Conservation (phyloP, 2,888 invertebrate species). For the Conistra vaccinii region DNA sequence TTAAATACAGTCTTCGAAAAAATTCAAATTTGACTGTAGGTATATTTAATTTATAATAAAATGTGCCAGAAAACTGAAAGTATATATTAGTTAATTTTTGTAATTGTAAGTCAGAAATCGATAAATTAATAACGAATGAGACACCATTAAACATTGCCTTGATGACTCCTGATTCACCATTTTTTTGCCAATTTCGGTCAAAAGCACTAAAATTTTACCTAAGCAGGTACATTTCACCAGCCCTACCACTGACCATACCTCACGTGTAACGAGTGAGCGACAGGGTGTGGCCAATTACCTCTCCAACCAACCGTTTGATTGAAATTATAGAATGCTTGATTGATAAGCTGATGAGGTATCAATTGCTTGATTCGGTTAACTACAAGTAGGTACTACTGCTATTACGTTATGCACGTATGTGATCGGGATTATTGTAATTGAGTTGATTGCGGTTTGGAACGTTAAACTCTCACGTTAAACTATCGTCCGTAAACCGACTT, state of each 20-base stretch:
- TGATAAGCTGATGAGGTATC: slow-evolving; percentile 72
- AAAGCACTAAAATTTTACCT: background rate
- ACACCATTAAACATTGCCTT: no score
- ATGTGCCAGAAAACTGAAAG: no score
- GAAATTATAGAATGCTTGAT: slow-evolving; percentile 79
- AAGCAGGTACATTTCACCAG: background rate
- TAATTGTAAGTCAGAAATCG: no score
- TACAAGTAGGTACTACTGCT: background rate
- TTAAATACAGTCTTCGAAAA: no score
- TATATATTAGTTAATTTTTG: no score
- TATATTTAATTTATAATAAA: no score
- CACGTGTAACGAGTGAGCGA: slow-evolving; percentile 65
- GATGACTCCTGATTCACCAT: no score
- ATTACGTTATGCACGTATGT: slow-evolving; percentile 1
- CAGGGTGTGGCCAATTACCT: slow-evolving; percentile 75
- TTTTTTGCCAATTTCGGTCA: background rate
- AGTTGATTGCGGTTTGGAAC: slow-evolving; percentile 13
- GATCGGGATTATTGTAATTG: slow-evolving; percentile 26
- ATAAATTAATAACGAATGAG: no score
- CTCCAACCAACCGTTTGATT: slow-evolving; percentile 76
- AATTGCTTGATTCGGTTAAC: slow-evolving; percentile 58
- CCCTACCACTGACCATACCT: slow-evolving; percentile 1
- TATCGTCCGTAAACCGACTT: no score
- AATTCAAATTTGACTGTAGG: no score
- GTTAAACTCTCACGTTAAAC: no score